These are phyloP conservation scores for Crocallis elinguaria DNA, from an alignment of 2,888 invertebrate genomes.

Conservation along the genomic window DNA sequence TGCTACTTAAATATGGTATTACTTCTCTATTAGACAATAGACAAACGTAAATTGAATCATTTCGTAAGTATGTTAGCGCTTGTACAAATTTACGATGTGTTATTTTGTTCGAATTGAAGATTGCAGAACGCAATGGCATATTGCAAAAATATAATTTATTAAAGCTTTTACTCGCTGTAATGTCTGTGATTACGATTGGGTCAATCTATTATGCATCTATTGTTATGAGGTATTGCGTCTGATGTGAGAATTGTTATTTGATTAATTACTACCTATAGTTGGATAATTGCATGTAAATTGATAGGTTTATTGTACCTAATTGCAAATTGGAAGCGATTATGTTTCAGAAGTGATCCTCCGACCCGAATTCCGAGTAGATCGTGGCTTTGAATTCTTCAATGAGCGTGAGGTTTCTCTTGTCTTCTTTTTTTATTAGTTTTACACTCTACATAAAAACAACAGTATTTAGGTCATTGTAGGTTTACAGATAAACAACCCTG, in stretches of 20 bases:
- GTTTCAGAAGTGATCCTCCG: too few relatives aligned
- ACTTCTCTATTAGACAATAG: constrained; percentile 2
- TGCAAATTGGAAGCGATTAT: too few relatives aligned
- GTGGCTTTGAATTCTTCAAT: too few relatives aligned
- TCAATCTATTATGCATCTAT: constrained; percentile 20
- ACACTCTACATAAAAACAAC: too few relatives aligned
- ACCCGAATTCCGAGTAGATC: too few relatives aligned
- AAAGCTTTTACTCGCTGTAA: constrained; percentile 17
- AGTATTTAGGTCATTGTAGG: too few relatives aligned
- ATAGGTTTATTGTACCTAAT: too few relatives aligned
- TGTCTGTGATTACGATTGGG: constrained; percentile 18
- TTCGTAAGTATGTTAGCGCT: not conserved
- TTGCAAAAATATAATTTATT: constrained; percentile 23
- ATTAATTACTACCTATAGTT: too few relatives aligned
- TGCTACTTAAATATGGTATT: not conserved
- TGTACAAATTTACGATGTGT: not conserved
- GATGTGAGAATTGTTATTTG: constrained; percentile 14
- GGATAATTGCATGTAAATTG: not conserved
- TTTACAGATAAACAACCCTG: too few relatives aligned
- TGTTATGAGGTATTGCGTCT: constrained; percentile 6
- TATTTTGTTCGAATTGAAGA: constrained; percentile 6
- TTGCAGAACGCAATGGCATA: constrained; percentile 10
- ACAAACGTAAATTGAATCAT: not conserved
- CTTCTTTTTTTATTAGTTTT: too few relatives aligned
- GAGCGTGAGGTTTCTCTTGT: too few relatives aligned